Evolutionary conservation across 2,888 invertebrate genomes (phyloP).

Genomic region (Chrysomela aeneicollis): DNA sequence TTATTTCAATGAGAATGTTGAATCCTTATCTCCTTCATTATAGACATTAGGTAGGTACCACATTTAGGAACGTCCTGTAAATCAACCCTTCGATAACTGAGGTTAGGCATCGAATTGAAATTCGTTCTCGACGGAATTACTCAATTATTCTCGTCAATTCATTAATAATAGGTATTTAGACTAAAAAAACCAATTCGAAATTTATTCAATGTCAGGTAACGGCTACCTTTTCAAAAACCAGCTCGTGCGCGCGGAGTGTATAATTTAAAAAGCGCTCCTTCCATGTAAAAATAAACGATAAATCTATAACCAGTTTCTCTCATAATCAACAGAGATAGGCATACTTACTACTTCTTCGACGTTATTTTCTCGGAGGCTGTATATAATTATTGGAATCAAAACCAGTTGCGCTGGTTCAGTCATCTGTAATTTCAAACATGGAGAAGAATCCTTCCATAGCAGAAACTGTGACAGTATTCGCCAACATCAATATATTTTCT

Average conservation of each 20-base stretch:
- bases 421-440: background rate
- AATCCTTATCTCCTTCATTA: no score
- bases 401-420: slow-evolving; percentile 4
- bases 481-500: no score
- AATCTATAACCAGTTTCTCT: slow-evolving; percentile 29
- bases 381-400: slow-evolving; percentile 13
- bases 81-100: no score
- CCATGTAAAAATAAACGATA: slow-evolving; percentile 17
- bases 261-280: slow-evolving; percentile 23
- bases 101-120: no score
- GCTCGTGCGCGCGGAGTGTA: slow-evolving; percentile 12
- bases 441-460: no score
- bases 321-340: slow-evolving; percentile 21
- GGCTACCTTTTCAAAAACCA: slow-evolving; percentile 17
- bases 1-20: no score
- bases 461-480: no score
- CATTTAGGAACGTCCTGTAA: no score
- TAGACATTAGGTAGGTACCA: no score
- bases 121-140: background rate
- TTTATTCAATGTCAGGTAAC: slow-evolving; percentile 21
- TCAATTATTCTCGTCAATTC: background rate
- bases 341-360: slow-evolving; percentile 7
- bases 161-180: slow-evolving; percentile 3
- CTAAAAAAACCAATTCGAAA: slow-evolving; percentile 14
- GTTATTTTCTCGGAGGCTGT: slow-evolving; percentile 17